phyloP scores from a whole-genome alignment of 2,113 vertebrate genomes.

The Bothrops jararaca region DNA sequence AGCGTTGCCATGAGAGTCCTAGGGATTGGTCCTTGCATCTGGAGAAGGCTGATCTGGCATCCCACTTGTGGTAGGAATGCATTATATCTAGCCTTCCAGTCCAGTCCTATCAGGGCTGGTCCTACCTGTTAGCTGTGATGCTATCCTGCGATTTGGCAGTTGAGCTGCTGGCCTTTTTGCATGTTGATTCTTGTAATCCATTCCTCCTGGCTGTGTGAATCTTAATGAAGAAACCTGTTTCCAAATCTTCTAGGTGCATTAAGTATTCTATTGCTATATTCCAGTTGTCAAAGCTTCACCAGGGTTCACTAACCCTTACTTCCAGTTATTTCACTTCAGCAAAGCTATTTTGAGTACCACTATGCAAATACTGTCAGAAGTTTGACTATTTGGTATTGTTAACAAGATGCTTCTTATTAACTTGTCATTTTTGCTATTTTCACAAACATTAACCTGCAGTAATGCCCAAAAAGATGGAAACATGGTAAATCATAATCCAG shows the following conservation, averaged over 20 bases:
- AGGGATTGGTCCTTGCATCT: background rate
- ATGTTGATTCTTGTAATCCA: background rate
- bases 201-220: background rate
- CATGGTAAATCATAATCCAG: background rate
- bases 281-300: background rate
- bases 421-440: background rate
- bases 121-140: slow-evolving; percentile 1
- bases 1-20: background rate
- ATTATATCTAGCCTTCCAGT: background rate
- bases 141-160: background rate
- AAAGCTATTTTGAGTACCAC: background rate
- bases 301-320: background rate
- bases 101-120: background rate
- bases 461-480: background rate
- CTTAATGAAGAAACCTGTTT: background rate
- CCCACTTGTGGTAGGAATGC: background rate
- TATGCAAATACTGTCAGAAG: slow-evolving; percentile 2
- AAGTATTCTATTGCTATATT: background rate
- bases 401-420: background rate
- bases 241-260: background rate
- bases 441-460: background rate
- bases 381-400: background rate
- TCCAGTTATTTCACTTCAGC: slow-evolving; percentile 3
- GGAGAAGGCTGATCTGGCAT: background rate
- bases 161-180: background rate